These are phyloP conservation scores for Gymnogyps californianus DNA, from an alignment of 2,113 vertebrate genomes.

Conservation along the genomic window DNA sequence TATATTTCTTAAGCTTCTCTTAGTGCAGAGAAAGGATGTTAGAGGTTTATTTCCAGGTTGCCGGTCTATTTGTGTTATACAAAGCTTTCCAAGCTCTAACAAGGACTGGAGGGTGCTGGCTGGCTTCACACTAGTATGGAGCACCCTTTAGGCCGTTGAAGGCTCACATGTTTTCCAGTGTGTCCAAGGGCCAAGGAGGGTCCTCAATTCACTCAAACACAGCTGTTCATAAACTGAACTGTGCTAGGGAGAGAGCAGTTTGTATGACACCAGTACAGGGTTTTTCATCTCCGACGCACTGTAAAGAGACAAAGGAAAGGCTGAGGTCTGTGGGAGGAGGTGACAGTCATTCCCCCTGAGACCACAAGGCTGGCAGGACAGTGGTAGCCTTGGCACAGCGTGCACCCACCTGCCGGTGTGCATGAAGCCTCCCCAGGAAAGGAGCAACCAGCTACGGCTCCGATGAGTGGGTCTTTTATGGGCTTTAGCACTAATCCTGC, in stretches of 20 bases:
- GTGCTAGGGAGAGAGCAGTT: background rate
- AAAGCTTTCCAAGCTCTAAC: background rate
- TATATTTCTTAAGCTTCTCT: background rate
- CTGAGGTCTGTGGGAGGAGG: background rate
- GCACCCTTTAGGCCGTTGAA: background rate
- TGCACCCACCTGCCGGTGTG: rapidly evolving
- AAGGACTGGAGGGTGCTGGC: background rate
- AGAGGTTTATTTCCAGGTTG: constrained; percentile 22
- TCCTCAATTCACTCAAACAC: background rate
- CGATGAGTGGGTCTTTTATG: background rate
- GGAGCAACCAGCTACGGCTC: background rate
- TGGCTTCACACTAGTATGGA: background rate
- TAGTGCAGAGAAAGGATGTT: background rate
- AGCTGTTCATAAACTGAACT: background rate
- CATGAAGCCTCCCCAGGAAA: rapidly evolving
- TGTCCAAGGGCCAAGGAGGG: background rate
- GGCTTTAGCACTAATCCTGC: background rate
- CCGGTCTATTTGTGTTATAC: background rate
- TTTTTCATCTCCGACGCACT: background rate
- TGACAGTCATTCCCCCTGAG: background rate
- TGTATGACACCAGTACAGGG: background rate
- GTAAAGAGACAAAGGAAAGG: background rate
- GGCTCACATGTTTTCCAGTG: background rate
- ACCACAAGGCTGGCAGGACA: background rate
- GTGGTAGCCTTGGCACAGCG: background rate